A percentile compares a stretch with the other conserved stretches of the same genome.
phyloP scores from a whole-genome alignment of 2,797 vertebrate genomes.

The Coregonus ussuriensis region DNA sequence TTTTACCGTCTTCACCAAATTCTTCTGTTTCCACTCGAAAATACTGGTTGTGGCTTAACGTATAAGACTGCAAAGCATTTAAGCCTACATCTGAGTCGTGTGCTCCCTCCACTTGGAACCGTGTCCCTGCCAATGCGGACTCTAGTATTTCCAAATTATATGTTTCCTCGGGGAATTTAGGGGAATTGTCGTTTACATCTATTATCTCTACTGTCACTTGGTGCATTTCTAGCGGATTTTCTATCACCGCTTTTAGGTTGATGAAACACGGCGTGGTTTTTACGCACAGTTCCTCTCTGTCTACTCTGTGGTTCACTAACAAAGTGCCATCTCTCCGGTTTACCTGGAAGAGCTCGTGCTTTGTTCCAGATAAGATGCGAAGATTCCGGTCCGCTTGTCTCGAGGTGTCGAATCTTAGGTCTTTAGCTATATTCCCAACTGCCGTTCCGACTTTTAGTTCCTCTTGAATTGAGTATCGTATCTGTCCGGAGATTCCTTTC shows the following conservation, averaged over 20 bases:
- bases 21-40: slow-evolving; percentile 76
- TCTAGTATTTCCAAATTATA: slow-evolving; percentile 76
- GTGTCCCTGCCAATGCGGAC: slow-evolving; percentile 66
- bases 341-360: slow-evolving; percentile 76
- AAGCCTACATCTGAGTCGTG: slow-evolving; percentile 78
- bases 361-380: slow-evolving; percentile 76
- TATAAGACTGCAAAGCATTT: slow-evolving; percentile 78
- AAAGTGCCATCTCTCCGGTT: slow-evolving; percentile 72
- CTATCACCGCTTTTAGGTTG: slow-evolving; percentile 75
- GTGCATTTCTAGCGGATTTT: slow-evolving; percentile 79
- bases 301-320: slow-evolving; percentile 72
- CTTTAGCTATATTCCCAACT: slow-evolving; percentile 79
- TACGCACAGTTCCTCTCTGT: slow-evolving; percentile 79
- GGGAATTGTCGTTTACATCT: slow-evolving; percentile 80
- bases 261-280: slow-evolving; percentile 65
- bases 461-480: slow-evolving; percentile 77
- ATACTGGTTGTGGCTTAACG: slow-evolving; percentile 68
- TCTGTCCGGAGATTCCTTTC: slow-evolving; percentile 58
- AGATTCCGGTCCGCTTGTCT: slow-evolving; percentile 66
- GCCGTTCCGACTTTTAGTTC: slow-evolving; percentile 69
- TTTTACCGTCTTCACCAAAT: slow-evolving; percentile 72
- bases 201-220: slow-evolving; percentile 69
- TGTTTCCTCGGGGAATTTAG: slow-evolving; percentile 72
- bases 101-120: slow-evolving; percentile 78
- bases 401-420: slow-evolving; percentile 70